Evolutionary conservation across 2,113 vertebrate genomes (phyloP).

Genomic region (Ursus arctos): DNA sequence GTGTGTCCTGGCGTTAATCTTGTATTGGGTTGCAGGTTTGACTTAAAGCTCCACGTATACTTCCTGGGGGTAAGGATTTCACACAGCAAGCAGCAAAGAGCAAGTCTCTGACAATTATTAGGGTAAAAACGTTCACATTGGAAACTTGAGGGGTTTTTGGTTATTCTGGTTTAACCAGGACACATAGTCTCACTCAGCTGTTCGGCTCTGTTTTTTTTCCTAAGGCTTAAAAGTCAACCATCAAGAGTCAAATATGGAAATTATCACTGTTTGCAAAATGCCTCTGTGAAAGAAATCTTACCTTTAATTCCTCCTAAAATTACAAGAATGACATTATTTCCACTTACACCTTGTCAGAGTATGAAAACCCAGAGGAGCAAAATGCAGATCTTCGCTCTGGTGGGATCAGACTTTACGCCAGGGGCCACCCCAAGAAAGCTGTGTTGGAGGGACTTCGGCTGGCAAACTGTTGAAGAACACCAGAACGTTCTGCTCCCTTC

Average conservation of each 20-base stretch:
- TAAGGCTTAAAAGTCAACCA: neutral
- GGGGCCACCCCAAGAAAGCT: neutral
- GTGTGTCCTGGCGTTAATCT: slow-evolving; percentile 2
- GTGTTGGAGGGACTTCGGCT: neutral
- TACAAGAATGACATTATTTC: neutral
- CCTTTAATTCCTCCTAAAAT: slow-evolving; percentile 5
- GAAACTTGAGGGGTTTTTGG: neutral
- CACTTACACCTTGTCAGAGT: neutral
- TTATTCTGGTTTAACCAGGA: neutral
- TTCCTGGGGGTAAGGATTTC: neutral
- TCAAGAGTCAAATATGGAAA: neutral
- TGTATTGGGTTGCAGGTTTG: neutral
- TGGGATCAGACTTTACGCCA: neutral
- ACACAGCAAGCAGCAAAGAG: neutral
- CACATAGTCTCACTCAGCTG: neutral
- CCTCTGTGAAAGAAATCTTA: neutral
- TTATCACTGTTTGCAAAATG: neutral
- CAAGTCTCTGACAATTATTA: neutral
- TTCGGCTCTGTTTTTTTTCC: neutral
- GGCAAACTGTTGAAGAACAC: neutral
- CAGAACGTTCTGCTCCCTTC: neutral
- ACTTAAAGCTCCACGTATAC: slow-evolving; percentile 1
- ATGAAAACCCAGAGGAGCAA: neutral
- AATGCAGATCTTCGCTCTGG: neutral
- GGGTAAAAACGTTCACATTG: neutral